Evolutionary conservation across 1,140 invertebrate species (phyloP).

Genomic region (Drosophila cardini): DNA sequence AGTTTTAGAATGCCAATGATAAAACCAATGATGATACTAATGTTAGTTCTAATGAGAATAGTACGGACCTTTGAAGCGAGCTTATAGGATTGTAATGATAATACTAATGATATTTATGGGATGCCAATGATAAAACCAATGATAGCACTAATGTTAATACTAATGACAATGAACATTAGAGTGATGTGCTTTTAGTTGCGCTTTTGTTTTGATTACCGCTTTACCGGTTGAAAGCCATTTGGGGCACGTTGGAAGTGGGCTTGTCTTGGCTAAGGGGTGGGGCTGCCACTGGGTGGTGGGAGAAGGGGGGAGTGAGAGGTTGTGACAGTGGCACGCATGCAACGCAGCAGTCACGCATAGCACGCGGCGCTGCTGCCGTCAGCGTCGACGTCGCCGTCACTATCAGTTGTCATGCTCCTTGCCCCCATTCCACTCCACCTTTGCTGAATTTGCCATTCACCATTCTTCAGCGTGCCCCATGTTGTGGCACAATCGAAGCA

Average conservation of each 20-base stretch:
- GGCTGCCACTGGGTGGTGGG: background rate
- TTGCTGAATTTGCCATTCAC: conserved; percentile 9
- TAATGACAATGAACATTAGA: conserved; percentile 22
- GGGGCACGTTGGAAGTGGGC: conserved; percentile 47
- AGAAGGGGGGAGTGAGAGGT: no score
- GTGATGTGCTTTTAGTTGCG: conserved; percentile 66
- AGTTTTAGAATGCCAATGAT: no score
- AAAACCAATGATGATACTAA: no score
- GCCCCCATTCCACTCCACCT: conserved; percentile 43
- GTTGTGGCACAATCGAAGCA: conserved; percentile 69
- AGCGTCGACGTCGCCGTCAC: conserved; percentile 34
- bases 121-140: no score
- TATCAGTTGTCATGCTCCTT: conserved; percentile 41
- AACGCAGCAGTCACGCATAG: conserved; percentile 66
- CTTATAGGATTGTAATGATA: no score
- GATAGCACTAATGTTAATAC: conserved; percentile 25
- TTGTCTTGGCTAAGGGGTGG: background rate
- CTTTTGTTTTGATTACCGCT: conserved; percentile 69
- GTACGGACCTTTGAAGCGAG: no score
- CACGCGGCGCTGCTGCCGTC: conserved; percentile 43
- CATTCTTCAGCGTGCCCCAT: conserved; percentile 26
- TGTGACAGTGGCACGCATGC: conserved; percentile 56
- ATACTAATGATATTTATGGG: background rate
- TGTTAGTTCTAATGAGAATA: no score
- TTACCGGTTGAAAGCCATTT: conserved; percentile 76